Evolutionary conservation across 2,888 invertebrate species (phyloP).

Genomic region (Macaria liturata): DNA sequence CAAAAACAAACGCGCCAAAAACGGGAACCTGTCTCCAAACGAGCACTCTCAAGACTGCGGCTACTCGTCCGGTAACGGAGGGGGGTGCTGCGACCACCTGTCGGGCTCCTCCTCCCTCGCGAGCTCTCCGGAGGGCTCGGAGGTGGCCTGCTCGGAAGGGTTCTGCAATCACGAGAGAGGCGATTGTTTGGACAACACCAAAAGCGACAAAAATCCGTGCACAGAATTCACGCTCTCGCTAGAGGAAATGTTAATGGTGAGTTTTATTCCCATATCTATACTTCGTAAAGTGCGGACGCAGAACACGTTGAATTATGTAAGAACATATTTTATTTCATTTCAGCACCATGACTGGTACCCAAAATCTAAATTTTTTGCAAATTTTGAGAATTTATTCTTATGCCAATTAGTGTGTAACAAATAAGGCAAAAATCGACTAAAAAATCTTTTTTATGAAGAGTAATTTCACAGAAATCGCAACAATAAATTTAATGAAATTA

Average conservation of each 20-base stretch:
- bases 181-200: constrained; percentile 69
- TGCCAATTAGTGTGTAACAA: no score
- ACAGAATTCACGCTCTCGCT: constrained; percentile 85
- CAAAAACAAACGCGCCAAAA: constrained; percentile 72
- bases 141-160: constrained; percentile 94
- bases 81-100: constrained; percentile 86
- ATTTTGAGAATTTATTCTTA: no score
- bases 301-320: no score
- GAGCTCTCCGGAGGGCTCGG: constrained; percentile 95
- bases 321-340: no score
- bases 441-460: no score
- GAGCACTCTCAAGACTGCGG: constrained; percentile 93
- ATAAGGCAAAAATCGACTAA: no score
- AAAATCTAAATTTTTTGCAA: no score
- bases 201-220: constrained; percentile 69
- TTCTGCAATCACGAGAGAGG: constrained; percentile 91
- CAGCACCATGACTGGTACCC: no score
- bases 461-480: no score
- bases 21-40: constrained; percentile 81
- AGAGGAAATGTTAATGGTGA: constrained; percentile 91
- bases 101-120: constrained; percentile 89
- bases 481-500: no score
- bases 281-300: no score
- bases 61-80: constrained; percentile 93
- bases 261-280: constrained; percentile 35